phyloP scores from a whole-genome alignment of 2,888 invertebrate species.

The Aporophyla nigra region DNA sequence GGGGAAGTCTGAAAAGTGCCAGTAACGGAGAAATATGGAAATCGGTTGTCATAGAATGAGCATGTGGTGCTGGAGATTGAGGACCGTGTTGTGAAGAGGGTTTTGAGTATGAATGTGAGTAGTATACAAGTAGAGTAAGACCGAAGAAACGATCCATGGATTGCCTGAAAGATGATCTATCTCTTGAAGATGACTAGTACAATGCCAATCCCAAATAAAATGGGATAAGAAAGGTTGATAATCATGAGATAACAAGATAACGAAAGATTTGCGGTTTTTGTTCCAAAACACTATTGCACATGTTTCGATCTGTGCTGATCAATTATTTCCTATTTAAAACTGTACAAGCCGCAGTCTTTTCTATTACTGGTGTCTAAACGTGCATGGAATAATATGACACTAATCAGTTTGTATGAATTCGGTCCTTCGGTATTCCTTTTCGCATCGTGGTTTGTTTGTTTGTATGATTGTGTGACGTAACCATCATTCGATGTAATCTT shows the following conservation, averaged over 20 bases:
- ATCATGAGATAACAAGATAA: not conserved
- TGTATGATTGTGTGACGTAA: constrained; percentile 28
- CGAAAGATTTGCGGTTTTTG: not conserved
- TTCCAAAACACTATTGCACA: not conserved
- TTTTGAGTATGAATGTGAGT: not conserved
- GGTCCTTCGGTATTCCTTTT: not conserved
- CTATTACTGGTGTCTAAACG: too few species aligned
- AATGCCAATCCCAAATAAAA: not conserved
- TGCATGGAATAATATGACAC: not conserved
- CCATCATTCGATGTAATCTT: constrained; percentile 21
- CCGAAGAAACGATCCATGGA: too few species aligned
- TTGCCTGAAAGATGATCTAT: not conserved
- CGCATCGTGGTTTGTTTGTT: constrained; percentile 10
- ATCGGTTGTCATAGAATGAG: not conserved
- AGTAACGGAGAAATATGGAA: not conserved
- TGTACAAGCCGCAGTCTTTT: not conserved
- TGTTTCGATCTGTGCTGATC: not conserved
- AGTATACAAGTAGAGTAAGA: not conserved
- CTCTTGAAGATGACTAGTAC: too few species aligned
- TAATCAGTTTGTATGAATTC: not conserved
- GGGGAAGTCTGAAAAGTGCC: not conserved
- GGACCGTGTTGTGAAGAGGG: not conserved
- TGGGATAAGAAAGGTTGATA: not conserved
- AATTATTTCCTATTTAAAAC: not conserved
- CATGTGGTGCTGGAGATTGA: not conserved